These are phyloP conservation scores for Morpho helenor DNA, from an alignment of 2,888 invertebrate genomes.

Conservation along the genomic window DNA sequence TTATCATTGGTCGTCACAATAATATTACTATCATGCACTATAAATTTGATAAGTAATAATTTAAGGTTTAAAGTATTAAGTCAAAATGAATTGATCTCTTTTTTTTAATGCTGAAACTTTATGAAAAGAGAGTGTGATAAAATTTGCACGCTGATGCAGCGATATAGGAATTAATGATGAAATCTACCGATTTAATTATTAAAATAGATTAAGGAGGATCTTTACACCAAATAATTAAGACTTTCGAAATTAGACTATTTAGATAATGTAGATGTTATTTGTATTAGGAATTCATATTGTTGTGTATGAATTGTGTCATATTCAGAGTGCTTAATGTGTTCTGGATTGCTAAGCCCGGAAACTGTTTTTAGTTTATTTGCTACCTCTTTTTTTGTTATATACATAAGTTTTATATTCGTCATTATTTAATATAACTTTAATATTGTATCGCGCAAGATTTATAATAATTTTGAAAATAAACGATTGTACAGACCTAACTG, in stretches of 20 bases:
- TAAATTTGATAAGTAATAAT: constrained; percentile 12
- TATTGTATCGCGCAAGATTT: constrained; percentile 6
- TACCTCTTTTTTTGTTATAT: constrained; percentile 4
- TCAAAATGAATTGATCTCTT: constrained; percentile 17
- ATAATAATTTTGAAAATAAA: not conserved
- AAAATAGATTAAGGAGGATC: constrained; percentile 66
- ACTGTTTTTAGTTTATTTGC: constrained; percentile 7
- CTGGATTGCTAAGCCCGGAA: constrained; percentile 27
- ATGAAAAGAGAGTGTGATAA: constrained; percentile 24
- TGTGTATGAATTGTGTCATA: constrained; percentile 41
- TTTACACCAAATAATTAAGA: constrained; percentile 78
- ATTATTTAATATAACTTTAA: constrained; percentile 1
- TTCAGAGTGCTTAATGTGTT: constrained; percentile 25
- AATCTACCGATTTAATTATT: constrained; percentile 29
- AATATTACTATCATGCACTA: constrained; percentile 17
- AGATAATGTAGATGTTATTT: constrained; percentile 66
- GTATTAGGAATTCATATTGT: constrained; percentile 48
- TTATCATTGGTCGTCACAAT: constrained; percentile 13
- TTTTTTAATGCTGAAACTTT: constrained; percentile 18
- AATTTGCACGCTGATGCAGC: constrained; percentile 14
- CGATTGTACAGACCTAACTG: too few species aligned
- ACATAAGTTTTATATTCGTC: not conserved
- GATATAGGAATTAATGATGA: constrained; percentile 19
- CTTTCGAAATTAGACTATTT: constrained; percentile 57
- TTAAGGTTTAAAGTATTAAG: constrained; percentile 11